Evolutionary conservation across 2,113 vertebrate species (phyloP).

Genomic region (Rhabdornis inornatus): DNA sequence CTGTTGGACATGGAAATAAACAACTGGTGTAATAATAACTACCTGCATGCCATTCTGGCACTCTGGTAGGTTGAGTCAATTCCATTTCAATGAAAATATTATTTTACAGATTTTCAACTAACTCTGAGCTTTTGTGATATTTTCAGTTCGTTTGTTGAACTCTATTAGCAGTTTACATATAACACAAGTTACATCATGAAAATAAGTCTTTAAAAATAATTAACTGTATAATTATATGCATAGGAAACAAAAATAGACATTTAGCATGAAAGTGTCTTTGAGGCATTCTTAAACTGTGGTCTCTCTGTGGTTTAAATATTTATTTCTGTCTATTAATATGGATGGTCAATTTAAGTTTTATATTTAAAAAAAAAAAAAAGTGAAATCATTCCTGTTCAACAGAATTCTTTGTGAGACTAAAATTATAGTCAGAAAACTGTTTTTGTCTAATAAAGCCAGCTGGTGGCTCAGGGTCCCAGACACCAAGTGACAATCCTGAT

Average conservation of each 20-base stretch:
- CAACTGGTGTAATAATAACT: background rate
- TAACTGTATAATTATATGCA: background rate
- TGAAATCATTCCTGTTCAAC: background rate
- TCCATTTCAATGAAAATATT: background rate
- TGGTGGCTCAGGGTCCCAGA: background rate
- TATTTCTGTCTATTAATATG: background rate
- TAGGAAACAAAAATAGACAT: background rate
- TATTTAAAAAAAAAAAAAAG: background rate
- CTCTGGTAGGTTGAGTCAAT: background rate
- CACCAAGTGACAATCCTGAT: fast-evolving
- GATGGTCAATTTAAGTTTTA: background rate
- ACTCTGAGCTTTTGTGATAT: background rate
- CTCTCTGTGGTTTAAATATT: background rate
- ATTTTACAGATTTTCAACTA: background rate
- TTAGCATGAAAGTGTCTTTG: background rate
- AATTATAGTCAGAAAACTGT: background rate
- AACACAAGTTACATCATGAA: background rate
- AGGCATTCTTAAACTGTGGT: background rate
- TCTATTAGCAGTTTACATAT: background rate
- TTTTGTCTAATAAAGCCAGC: background rate
- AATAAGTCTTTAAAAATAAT: background rate
- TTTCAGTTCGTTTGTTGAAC: background rate
- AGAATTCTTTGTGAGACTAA: background rate
- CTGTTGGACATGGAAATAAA: background rate
- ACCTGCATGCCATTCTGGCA: background rate